A percentile compares a stretch with the other conserved stretches of the same genome.
phyloP scores from a whole-genome alignment of 2,113 vertebrate species.

The Trichomycterus rosablanca region DNA sequence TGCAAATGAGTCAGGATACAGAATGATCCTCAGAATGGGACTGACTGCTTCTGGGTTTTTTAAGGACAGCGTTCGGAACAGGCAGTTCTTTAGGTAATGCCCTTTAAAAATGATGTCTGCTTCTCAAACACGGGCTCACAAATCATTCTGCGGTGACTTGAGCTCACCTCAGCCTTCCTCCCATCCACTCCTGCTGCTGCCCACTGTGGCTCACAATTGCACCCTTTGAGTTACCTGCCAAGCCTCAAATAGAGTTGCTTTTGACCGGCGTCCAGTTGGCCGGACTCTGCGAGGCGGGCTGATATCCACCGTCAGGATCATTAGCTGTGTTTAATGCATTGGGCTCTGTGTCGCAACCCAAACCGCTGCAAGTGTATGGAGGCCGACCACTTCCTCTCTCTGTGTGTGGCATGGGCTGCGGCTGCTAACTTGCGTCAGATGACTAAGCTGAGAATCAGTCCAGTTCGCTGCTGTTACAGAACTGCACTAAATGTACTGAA shows the following conservation, averaged over 20 bases:
- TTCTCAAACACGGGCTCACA: conserved; percentile 38
- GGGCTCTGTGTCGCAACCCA: conserved; percentile 44
- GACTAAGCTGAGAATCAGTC: conserved; percentile 57
- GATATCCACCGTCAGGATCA: conserved; percentile 61
- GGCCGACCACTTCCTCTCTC: conserved; percentile 56
- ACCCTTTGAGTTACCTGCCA: conserved; percentile 51
- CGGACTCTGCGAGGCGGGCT: conserved; percentile 40
- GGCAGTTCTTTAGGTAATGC: conserved; percentile 20
- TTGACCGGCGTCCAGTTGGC: conserved; percentile 56
- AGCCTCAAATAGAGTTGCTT: conserved; percentile 56
- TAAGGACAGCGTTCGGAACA: conserved; percentile 6
- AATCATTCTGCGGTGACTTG: conserved; percentile 39
- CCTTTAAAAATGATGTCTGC: conserved; percentile 45
- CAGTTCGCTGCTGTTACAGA: conserved; percentile 58
- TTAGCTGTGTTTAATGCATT: conserved; percentile 52
- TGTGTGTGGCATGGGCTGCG: conserved; percentile 57
- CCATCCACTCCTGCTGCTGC: conserved; percentile 33
- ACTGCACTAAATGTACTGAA: conserved; percentile 52
- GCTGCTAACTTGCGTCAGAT: conserved; percentile 53
- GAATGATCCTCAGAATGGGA: no score
- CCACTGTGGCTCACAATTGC: conserved; percentile 50
- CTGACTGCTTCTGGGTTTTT: no score
- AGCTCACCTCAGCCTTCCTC: conserved; percentile 33
- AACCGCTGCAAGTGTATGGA: conserved; percentile 60
- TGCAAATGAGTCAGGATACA: no score